Evolutionary conservation across 2,888 invertebrate genomes (phyloP), one percentile per base, ranked within the genome.

Genomic region (Xestia xanthographa): DNA sequence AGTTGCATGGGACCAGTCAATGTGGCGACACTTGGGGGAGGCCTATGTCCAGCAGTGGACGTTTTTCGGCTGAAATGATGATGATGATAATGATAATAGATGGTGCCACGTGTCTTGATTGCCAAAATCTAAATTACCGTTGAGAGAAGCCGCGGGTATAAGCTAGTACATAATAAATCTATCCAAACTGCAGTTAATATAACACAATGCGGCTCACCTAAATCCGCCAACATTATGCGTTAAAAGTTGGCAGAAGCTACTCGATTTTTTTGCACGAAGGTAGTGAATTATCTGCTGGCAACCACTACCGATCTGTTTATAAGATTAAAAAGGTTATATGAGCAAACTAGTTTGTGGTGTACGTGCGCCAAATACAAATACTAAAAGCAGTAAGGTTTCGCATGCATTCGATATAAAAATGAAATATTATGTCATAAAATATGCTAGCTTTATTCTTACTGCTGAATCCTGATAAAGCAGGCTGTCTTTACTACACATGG

Each of bases 261-360:
- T 79, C 63, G 71, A 69, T 75, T 68, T 78, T 80, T 77, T 83
- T 78, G 45, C 72, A 68, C 66, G 45, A 72, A 77, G 88, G 85
- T 82, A 82, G 86, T 86, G 83, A 89, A 91, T 90, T 88, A 90
- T 90, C 86, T 89, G 88, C 89, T 92, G 91, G 92, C 92, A 92
- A 85, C 88, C 74, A 75, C 79, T 74, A 78, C 76, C 75, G 78
- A 84, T 84, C 86, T 85, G 84, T 86, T 84, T 90, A 91, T 89
- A 86, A 83, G 90, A 90, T 91, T 90, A 89, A 91, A 89, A 90
- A 89, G 85, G 86, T 88, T 88, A 78, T 83, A 82, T 84, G 81
- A 87, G 84, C 86, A 86, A 90, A 89, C 86, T 85, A 90, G 86
- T 89, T 86, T 75, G 87, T 81, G 84, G 84, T 29, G 67, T 75